Evolutionary conservation across 2,888 invertebrate genomes (phyloP), one percentile per base, ranked within the genome.

Genomic region (Patella ulyssiponensis): DNA sequence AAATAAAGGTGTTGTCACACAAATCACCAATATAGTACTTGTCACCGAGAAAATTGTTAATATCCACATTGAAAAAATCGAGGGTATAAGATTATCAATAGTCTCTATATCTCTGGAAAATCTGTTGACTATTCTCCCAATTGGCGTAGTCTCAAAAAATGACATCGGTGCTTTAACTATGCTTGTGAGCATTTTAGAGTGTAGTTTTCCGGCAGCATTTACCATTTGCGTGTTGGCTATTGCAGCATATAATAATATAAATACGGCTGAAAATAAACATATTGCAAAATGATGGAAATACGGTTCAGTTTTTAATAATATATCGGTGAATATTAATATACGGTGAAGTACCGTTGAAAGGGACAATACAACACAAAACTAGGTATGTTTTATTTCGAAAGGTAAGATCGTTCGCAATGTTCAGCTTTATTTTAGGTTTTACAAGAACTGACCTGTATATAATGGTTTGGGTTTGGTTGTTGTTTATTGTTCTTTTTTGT

Each of bases 51-150:
- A 81, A 3, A 81, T 58, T 17, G 83, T 83, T 53, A 79, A 80
- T 73, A 86, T 74, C 64, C 78, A 79, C 81, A 80, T 80, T 64
- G 79, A 83, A 69, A 83, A 56, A 20, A 80, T 81, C 80, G 79
- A 78, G 12, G 83, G 85, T n/a, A 85, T 70, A 15, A 78, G 76
- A 77, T 82, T 84, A 79, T 85, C 85, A n/a, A 85, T 78, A 4
- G 78, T 81, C 71, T 85, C 85, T n/a, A 84, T 74, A 70, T 85
- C 85, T 11, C 81, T 79, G 0, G 84, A 80, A 74, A 85, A 85
- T 11, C 82, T 90, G 85, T 90, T 92, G 33, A 91, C 81, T 74
- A 91, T 90, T 77, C 90, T 84, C 12, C 90, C 92, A 44, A 89
- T 78, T 14, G 91, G 92, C 17, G 90, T 91, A 7, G 88, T 90